A percentile compares a stretch with the other conserved stretches of the same genome.
phyloP scores from a whole-genome alignment of 2,797 vertebrate species.

The Crax fasciolata region DNA sequence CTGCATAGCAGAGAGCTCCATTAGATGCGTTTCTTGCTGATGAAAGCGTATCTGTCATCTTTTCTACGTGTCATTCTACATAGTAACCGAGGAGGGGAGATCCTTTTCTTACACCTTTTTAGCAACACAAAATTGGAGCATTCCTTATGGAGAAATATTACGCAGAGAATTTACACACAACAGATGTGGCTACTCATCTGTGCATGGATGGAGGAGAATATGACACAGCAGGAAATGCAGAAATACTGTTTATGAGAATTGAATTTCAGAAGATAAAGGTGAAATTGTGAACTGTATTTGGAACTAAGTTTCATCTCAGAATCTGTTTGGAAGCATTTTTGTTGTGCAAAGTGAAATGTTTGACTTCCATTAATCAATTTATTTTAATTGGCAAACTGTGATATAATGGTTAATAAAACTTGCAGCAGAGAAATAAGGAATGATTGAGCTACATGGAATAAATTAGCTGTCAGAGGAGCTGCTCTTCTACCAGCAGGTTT shows the following conservation, averaged over 20 bases:
- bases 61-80: neutral
- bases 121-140: neutral
- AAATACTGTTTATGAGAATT: neutral
- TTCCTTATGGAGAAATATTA: neutral
- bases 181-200: neutral
- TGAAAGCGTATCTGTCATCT: neutral
- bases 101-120: neutral
- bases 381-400: conserved; percentile 48
- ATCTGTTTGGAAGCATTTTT: neutral
- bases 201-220: neutral
- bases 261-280: neutral
- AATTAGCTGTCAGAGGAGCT: conserved; percentile 72
- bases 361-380: neutral
- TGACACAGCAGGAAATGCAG: neutral
- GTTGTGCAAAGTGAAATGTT: neutral
- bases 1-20: neutral
- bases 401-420: conserved; percentile 37
- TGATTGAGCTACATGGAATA: conserved; percentile 55
- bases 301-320: neutral
- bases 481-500: conserved; percentile 71
- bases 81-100: accelerated
- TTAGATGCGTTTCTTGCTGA: neutral
- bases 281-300: neutral
- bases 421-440: conserved; percentile 47
- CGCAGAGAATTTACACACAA: neutral